Evolutionary conservation across 2,797 vertebrate genomes (phyloP).

Genomic region (Geotria australis): DNA sequence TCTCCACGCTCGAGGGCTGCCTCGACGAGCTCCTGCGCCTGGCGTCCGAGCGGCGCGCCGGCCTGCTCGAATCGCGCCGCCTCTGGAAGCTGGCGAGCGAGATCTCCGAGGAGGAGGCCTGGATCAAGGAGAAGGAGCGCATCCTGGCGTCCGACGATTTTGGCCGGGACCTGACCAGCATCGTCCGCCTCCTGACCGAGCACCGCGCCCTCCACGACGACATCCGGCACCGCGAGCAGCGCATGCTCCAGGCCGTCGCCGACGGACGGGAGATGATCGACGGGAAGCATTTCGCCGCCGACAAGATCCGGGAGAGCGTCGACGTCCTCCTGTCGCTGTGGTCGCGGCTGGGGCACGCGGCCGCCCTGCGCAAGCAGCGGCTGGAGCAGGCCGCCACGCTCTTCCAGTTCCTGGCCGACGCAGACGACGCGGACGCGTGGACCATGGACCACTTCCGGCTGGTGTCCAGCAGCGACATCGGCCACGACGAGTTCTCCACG

Average conservation of each 20-base stretch:
- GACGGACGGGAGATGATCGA: slow-evolving; percentile 33
- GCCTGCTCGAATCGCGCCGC: slow-evolving; percentile 43
- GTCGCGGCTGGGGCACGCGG: slow-evolving; percentile 63
- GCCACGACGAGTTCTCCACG: slow-evolving; percentile 63
- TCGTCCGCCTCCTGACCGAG: slow-evolving; percentile 53
- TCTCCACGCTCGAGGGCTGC: slow-evolving; percentile 52
- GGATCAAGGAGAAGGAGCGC: slow-evolving; percentile 84
- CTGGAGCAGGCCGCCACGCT: slow-evolving; percentile 44
- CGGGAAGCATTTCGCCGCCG: slow-evolving; percentile 24
- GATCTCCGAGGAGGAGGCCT: slow-evolving; percentile 54
- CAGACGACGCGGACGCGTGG: slow-evolving; percentile 47
- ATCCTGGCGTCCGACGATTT: slow-evolving; percentile 69
- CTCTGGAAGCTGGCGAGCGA: slow-evolving; percentile 88
- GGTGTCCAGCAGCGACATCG: slow-evolving; percentile 33
- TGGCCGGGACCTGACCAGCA: slow-evolving; percentile 64
- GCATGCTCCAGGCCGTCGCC: slow-evolving; percentile 21
- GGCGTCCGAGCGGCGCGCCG: slow-evolving; percentile 29
- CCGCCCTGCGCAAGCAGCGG: slow-evolving; percentile 42
- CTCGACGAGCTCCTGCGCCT: slow-evolving; percentile 37
- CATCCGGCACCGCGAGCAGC: slow-evolving; percentile 25
- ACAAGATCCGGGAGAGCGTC: slow-evolving; percentile 23
- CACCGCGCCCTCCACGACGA: slow-evolving; percentile 72
- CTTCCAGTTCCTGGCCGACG: slow-evolving; percentile 80
- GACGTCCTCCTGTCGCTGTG: slow-evolving; percentile 30
- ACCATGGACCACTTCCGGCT: slow-evolving; percentile 36